Conservation (phyloP, 2,888 invertebrate species). For the Apamea monoglypha region DNA sequence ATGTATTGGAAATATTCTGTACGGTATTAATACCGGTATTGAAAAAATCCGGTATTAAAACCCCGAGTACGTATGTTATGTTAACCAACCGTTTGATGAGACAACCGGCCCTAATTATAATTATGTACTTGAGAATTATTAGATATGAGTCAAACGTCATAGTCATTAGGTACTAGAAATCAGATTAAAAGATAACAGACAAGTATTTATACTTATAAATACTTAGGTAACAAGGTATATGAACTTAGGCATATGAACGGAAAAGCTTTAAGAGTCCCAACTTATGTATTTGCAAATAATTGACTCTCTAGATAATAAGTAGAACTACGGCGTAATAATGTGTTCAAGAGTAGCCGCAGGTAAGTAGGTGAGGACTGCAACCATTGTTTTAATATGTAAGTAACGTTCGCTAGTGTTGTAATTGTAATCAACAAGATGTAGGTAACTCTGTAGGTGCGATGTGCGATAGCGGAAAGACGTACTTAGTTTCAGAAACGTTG, state of each 20-base stretch:
- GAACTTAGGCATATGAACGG: not conserved
- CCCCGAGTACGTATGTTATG: too few relatives aligned
- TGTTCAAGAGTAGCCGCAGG: conserved; percentile 20
- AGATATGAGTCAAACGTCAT: not conserved
- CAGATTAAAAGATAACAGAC: conserved; percentile 1
- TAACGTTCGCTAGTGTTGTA: conserved; percentile 34
- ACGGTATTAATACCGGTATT: not conserved
- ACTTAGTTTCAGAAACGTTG: conserved; percentile 5
- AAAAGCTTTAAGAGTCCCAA: not conserved
- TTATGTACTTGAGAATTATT: too few relatives aligned
- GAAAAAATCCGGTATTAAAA: not conserved
- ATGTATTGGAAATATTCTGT: not conserved
- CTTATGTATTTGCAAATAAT: conserved; percentile 6
- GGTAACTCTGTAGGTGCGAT: conserved; percentile 4
- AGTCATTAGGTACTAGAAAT: not conserved
- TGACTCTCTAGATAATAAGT: conserved; percentile 56
- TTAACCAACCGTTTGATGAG: too few relatives aligned
- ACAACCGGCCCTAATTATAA: too few relatives aligned
- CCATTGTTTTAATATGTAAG: conserved; percentile 52
- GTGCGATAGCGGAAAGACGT: conserved; percentile 23
- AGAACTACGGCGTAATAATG: conserved; percentile 55
- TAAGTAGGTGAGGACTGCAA: conserved; percentile 10
- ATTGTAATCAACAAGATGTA: conserved; percentile 43
- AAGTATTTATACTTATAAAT: not conserved
- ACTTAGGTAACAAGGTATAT: too few relatives aligned